Percentiles rank a stretch among this genome's conserved stretches.
Conservation (phyloP, 2,888 invertebrate species). For the Drosophila leonis region DNA sequence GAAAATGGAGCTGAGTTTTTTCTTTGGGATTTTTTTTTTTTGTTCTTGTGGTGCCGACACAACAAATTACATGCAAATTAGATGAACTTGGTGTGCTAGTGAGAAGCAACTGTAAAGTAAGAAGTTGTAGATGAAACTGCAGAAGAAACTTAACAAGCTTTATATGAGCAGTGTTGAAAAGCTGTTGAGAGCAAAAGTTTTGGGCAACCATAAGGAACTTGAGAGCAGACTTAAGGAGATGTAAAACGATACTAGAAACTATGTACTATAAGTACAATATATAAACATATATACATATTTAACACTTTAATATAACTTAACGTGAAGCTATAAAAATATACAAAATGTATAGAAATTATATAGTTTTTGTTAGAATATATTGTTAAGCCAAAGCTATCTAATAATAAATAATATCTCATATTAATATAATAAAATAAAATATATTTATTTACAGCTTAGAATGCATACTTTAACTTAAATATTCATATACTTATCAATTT, state of each 20-base stretch:
- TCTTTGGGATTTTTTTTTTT: conserved; percentile 1
- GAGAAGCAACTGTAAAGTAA: neutral
- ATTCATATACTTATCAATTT: neutral
- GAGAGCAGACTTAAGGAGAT: neutral
- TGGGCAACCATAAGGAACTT: neutral
- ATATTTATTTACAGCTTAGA: neutral
- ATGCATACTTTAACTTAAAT: neutral
- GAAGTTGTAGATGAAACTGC: neutral
- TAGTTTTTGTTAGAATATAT: too few species aligned
- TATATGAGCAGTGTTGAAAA: neutral
- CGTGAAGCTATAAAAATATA: too few species aligned
- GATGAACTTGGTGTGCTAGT: conserved; percentile 14
- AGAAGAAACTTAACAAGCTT: neutral
- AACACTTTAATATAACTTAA: too few species aligned
- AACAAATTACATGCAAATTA: conserved; percentile 80
- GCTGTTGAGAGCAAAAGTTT: neutral
- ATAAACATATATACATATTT: too few species aligned
- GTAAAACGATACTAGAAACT: neutral
- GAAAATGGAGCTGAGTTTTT: conserved; percentile 34
- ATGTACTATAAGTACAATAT: too few species aligned
- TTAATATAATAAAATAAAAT: too few species aligned
- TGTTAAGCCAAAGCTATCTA: too few species aligned
- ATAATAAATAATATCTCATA: too few species aligned
- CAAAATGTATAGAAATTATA: too few species aligned
- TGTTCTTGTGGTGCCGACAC: conserved; percentile 42